These are phyloP conservation scores for Microcebus jonahi DNA, from an alignment of 2,113 vertebrate species.

Conservation along the genomic window DNA sequence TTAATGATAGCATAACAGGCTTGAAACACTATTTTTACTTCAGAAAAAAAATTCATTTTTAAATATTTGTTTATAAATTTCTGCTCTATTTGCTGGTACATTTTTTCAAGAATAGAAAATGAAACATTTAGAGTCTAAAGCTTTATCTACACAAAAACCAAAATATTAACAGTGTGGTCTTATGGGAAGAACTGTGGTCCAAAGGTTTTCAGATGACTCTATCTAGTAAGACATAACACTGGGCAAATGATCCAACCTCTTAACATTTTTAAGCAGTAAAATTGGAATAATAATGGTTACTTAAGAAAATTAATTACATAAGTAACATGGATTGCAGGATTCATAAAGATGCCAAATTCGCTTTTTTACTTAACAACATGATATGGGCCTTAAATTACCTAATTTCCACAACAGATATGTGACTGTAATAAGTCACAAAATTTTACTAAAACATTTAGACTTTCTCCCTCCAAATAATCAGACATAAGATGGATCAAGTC, in stretches of 20 bases:
- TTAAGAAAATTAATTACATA: constrained; percentile 19
- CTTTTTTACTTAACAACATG: not conserved
- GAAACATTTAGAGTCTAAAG: not conserved
- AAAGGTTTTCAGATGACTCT: constrained; percentile 6
- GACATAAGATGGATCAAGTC: not conserved
- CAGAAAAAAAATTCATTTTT: not conserved
- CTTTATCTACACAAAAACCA: constrained; percentile 26
- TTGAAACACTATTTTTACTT: not conserved
- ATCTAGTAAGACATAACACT: not conserved
- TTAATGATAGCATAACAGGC: not conserved
- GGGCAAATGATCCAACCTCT: not conserved
- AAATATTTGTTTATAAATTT: constrained; percentile 26
- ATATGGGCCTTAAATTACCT: not conserved
- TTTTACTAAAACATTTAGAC: constrained; percentile 1
- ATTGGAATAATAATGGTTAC: constrained; percentile 1
- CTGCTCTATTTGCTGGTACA: not conserved
- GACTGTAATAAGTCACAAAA: not conserved
- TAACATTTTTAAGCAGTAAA: constrained; percentile 51
- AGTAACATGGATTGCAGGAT: not conserved
- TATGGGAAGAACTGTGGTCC: not conserved
- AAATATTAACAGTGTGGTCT: constrained; percentile 32
- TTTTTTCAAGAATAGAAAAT: constrained; percentile 23
- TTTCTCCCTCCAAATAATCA: not conserved
- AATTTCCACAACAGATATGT: not conserved
- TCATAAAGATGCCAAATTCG: not conserved